These are phyloP conservation scores for Otis tarda DNA, from an alignment of 2,113 vertebrate genomes.

Conservation along the genomic window DNA sequence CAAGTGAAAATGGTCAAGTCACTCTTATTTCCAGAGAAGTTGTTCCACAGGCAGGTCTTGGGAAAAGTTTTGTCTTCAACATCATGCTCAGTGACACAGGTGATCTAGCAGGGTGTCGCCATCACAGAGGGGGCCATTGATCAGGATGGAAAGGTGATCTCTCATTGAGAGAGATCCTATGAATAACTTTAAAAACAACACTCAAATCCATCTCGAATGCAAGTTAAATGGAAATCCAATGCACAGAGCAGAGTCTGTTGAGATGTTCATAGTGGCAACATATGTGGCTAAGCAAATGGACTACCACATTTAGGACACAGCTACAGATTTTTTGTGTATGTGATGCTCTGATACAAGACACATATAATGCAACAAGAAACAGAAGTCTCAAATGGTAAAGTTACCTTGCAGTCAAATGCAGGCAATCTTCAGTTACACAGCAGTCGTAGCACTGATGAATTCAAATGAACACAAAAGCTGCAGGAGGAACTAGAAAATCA, in stretches of 20 bases:
- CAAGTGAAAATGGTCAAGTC: neutral
- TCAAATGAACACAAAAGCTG: neutral
- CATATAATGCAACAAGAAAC: neutral
- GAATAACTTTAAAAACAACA: neutral
- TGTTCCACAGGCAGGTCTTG: neutral
- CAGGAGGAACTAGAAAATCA: neutral
- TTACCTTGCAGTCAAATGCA: neutral
- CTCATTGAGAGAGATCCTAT: neutral
- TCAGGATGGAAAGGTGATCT: neutral
- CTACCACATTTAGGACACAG: neutral
- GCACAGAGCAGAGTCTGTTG: neutral
- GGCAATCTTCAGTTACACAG: neutral
- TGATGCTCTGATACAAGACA: neutral
- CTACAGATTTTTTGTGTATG: neutral
- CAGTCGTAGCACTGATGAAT: neutral
- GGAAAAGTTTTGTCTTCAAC: neutral
- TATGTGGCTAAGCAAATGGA: neutral
- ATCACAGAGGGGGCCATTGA: rapidly evolving
- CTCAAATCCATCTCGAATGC: neutral
- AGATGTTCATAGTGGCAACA: neutral
- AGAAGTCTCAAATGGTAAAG: neutral
- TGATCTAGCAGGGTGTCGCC: rapidly evolving
- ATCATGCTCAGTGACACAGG: neutral
- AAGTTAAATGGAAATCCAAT: neutral
- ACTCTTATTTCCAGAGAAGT: neutral